phyloP scores from a whole-genome alignment of 2,113 vertebrate genomes.

The Theristicus caerulescens region DNA sequence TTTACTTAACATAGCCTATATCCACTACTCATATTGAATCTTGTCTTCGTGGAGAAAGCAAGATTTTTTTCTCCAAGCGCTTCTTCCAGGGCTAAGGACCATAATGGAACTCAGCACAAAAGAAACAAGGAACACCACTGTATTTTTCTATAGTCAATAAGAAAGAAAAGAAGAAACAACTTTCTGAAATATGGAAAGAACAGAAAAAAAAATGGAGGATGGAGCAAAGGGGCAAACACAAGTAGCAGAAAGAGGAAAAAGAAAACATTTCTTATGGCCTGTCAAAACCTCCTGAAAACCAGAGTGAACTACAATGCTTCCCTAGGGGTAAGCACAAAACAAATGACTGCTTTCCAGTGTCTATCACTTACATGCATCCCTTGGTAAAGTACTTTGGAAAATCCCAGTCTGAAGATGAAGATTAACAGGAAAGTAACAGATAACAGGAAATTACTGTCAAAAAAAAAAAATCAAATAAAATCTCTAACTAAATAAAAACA shows the following conservation, averaged over 20 bases:
- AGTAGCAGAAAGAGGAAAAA: neutral
- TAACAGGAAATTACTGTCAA: neutral
- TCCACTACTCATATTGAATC: neutral
- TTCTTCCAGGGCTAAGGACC: neutral
- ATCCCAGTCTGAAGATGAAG: neutral
- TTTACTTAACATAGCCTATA: neutral
- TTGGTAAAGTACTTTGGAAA: neutral
- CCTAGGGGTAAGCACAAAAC: neutral
- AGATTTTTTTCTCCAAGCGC: neutral
- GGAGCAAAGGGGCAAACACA: rapidly evolving
- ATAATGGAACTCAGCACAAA: neutral
- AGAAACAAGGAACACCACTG: neutral
- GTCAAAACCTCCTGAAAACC: neutral
- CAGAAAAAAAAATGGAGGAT: neutral
- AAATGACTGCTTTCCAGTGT: neutral
- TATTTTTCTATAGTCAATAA: neutral
- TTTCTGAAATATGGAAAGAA: neutral
- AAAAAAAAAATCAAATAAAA: neutral
- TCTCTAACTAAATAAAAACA: neutral
- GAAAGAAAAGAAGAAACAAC: neutral
- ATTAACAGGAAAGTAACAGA: neutral
- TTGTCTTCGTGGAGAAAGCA: neutral
- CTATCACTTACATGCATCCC: neutral
- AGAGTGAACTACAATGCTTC: neutral
- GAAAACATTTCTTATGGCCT: neutral